Base-by-base conservation (phyloP, 2,888 invertebrate genomes). In the Dermolepida albohirtum region DNA sequence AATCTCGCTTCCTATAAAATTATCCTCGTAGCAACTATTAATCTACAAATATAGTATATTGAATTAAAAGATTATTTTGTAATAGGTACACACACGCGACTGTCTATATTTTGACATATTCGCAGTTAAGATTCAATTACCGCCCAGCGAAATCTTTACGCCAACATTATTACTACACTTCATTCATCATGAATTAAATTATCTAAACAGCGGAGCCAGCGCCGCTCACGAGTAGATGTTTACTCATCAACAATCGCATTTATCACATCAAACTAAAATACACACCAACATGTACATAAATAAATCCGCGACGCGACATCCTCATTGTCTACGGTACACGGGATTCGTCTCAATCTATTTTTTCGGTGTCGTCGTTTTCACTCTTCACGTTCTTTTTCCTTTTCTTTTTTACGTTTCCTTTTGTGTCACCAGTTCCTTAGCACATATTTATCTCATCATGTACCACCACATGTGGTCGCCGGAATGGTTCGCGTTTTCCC, bases 141-240 rank as follows among this genome's bases (percentile, higher is more conserved):
- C 10, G 14, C 14, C 16, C 17, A 16, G 11, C 29, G 6, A 12
- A 44, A 44, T 29, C 47, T 29, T 59, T 34, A 34, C 34, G 34
- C 8, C 59, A 47, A 47, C 47, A 59, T 1, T 14, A 59, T 59
- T 59, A 59, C 47, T 59, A 29, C 59, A 44, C 59, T 59, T 59
- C 59, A 59, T 59, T 59, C 59, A 59, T 59, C 47, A 59, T 59
- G 34, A 34, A 47, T 59, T 47, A 47, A 59, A 47, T 59, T 59
- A 59, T 47, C 59, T 59, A 59, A 59, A 59, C 34, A 29, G 29
- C 47, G 47, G 34, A 59, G 29, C 12, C 59, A 27, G 44, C 41
- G 16, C 59, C 59, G 44, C 47, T 59, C 59, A 59, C 29, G 34
- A 27, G 29, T 59, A 47, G 59, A 59, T 34, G 59, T 44, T 59